phyloP scores from a whole-genome alignment of 2,888 invertebrate species.

The Tetragonisca angustula region DNA sequence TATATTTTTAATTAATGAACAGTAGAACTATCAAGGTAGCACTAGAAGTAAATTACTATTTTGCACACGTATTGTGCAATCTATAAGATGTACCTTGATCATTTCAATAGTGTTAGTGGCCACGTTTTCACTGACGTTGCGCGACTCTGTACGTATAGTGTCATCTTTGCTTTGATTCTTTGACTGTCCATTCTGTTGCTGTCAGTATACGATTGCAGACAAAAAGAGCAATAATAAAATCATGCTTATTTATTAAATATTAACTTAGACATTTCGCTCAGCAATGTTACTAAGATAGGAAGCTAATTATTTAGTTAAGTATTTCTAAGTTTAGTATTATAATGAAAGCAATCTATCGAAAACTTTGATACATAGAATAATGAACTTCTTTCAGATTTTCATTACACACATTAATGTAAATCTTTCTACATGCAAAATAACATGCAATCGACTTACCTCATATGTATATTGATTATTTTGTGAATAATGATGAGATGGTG shows the following conservation, averaged over 20 bases:
- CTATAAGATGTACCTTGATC: constrained; percentile 69
- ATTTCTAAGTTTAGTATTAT: constrained; percentile 30
- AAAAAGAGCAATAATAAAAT: constrained; percentile 53
- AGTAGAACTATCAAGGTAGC: constrained; percentile 40
- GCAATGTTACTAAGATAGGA: constrained; percentile 39
- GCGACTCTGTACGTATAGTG: constrained; percentile 68
- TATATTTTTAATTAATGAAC: constrained; percentile 29
- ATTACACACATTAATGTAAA: constrained; percentile 39
- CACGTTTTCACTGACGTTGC: constrained; percentile 72
- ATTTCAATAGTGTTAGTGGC: constrained; percentile 73
- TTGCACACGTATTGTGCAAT: constrained; percentile 49
- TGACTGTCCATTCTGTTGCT: constrained; percentile 77
- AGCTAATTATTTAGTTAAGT: constrained; percentile 17
- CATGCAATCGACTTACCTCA: constrained; percentile 75
- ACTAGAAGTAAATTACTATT: constrained; percentile 39
- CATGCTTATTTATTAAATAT: constrained; percentile 43
- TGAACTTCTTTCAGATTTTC: constrained; percentile 29
- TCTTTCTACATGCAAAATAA: constrained; percentile 27
- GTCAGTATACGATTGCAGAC: constrained; percentile 67
- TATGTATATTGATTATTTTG: constrained; percentile 80
- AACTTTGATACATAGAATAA: constrained; percentile 35
- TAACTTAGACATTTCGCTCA: constrained; percentile 33
- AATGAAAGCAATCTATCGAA: constrained; percentile 28
- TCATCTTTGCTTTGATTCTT: constrained; percentile 75
- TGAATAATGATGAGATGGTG: constrained; percentile 78